Evolutionary conservation across 2,113 vertebrate genomes (phyloP).

Genomic region (Cavia aperea): DNA sequence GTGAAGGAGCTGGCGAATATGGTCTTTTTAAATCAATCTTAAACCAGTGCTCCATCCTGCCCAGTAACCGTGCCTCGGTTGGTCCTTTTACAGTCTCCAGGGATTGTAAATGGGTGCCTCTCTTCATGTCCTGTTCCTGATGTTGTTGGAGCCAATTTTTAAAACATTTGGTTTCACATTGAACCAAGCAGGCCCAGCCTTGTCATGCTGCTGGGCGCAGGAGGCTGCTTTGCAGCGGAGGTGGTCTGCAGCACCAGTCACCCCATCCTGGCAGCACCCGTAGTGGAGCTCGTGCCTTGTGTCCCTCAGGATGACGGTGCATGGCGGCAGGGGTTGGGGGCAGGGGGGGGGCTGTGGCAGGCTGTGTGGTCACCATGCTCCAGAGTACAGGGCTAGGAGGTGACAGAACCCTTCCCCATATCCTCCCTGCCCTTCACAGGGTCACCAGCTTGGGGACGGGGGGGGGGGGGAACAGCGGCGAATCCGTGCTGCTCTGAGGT

Average conservation of each 20-base stretch:
- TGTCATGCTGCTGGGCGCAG: accelerated
- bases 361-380: neutral
- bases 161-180: accelerated
- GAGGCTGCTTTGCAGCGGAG: accelerated
- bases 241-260: neutral
- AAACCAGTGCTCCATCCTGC: neutral
- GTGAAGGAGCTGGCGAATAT: neutral
- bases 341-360: neutral
- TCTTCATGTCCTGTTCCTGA: neutral
- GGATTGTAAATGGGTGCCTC: accelerated
- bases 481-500: neutral
- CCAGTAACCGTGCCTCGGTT: accelerated
- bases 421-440: neutral
- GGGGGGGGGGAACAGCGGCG: no score
- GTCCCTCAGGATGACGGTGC: no score
- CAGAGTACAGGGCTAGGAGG: neutral
- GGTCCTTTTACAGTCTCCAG: neutral
- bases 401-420: neutral
- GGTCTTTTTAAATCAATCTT: neutral
- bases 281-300: neutral
- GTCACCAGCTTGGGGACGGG: accelerated
- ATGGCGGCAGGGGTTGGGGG: neutral
- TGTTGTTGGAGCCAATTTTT: neutral
- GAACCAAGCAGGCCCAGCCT: neutral
- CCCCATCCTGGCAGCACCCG: neutral